A percentile compares a stretch with the other conserved stretches of the same genome.
phyloP scores from a whole-genome alignment of 2,888 invertebrate genomes.

The Tethea ocularis region DNA sequence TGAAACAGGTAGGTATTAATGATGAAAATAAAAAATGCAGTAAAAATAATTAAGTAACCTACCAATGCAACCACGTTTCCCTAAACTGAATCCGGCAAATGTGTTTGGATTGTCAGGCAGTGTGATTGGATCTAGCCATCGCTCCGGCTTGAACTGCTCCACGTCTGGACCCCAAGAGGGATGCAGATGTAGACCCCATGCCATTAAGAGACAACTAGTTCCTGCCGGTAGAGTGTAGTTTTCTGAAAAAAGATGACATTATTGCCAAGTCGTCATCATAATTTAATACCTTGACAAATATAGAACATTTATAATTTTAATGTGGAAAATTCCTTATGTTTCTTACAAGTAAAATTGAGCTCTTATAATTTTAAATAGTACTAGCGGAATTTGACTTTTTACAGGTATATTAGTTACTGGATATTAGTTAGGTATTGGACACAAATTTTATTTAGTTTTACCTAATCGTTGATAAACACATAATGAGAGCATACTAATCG shows the following conservation, averaged over 20 bases:
- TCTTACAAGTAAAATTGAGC: too few relatives aligned
- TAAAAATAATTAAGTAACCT: conserved; percentile 13
- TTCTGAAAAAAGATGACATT: conserved; percentile 42
- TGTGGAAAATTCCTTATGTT: too few relatives aligned
- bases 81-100: conserved; percentile 58
- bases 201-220: conserved; percentile 49
- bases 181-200: conserved; percentile 56
- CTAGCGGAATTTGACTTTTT: too few relatives aligned
- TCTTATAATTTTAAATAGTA: too few relatives aligned
- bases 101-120: conserved; percentile 52
- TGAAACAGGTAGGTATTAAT: not conserved
- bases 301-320: too few relatives aligned
- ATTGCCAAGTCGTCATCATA: too few relatives aligned
- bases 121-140: conserved; percentile 53
- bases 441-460: too few relatives aligned
- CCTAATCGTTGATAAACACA: too few relatives aligned
- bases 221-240: conserved; percentile 57
- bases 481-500: too few relatives aligned
- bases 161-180: conserved; percentile 59
- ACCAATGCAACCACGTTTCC: conserved; percentile 63
- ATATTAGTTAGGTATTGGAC: too few relatives aligned
- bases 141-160: conserved; percentile 56
- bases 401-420: too few relatives aligned
- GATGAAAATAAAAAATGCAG: not conserved
- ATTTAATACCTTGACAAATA: too few relatives aligned